Evolutionary conservation across 2,888 invertebrate genomes (phyloP).

Genomic region (Acanthosoma haemorrhoidale): DNA sequence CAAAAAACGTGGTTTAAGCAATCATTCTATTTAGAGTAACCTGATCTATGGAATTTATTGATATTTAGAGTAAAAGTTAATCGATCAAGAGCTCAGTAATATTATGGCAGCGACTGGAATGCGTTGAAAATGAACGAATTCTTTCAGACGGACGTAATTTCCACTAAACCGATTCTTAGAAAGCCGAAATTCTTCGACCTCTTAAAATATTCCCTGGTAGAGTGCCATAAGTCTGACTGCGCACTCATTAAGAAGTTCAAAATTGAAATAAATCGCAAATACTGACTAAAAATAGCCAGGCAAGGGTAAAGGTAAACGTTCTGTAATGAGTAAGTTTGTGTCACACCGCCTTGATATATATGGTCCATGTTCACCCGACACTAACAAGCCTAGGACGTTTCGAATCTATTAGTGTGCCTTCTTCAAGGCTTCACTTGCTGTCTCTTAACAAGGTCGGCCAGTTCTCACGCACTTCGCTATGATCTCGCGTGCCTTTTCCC

Average conservation of each 20-base stretch:
- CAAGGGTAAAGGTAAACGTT: background rate
- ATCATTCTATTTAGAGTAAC: no score
- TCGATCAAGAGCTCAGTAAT: no score
- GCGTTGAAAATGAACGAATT: no score
- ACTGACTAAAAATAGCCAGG: background rate
- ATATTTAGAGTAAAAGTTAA: no score
- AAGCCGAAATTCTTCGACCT: background rate
- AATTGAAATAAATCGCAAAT: background rate
- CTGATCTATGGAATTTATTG: no score
- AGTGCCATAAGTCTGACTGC: background rate
- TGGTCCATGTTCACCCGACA: background rate
- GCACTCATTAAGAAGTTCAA: background rate
- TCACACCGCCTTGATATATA: constrained; percentile 4
- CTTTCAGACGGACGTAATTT: no score
- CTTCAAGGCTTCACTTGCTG: background rate
- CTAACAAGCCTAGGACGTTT: constrained; percentile 1
- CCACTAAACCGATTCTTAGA: no score
- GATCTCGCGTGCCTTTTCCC: background rate
- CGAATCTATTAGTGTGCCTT: constrained; percentile 7
- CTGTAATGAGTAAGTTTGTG: background rate
- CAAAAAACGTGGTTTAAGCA: no score
- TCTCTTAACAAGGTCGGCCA: background rate
- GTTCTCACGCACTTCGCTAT: background rate
- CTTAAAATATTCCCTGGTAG: background rate
- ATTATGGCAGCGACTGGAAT: no score